Percentiles rank a stretch among this genome's conserved stretches.
Evolutionary conservation across 2,113 vertebrate genomes (phyloP).

Genomic region (Apus apus): DNA sequence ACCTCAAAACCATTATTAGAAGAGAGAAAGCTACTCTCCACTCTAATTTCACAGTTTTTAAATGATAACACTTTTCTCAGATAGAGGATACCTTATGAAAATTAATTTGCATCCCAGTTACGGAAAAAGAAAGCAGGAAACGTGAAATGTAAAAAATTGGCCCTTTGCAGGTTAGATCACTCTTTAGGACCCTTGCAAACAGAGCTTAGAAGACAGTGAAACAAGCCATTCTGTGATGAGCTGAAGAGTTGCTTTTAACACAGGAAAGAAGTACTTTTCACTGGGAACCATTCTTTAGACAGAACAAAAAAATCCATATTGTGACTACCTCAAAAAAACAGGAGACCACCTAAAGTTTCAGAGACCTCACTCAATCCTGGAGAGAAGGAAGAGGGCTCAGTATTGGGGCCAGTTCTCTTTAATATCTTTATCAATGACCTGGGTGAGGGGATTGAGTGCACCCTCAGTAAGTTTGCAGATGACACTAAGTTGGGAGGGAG

Average conservation of each 20-base stretch:
- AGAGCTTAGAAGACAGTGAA: neutral
- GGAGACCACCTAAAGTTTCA: neutral
- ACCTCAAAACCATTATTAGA: neutral
- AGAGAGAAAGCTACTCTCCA: neutral
- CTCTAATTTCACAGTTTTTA: neutral
- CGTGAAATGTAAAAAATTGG: neutral
- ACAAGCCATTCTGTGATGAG: neutral
- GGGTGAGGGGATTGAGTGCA: no score
- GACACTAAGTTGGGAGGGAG: no score
- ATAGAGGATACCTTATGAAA: neutral
- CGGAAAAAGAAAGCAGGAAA: neutral
- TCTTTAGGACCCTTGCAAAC: neutral
- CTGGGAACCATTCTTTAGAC: neutral
- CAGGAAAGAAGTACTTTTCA: neutral
- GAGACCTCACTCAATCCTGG: neutral
- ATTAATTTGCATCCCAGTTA: neutral
- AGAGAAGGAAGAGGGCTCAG: neutral
- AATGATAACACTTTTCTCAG: neutral
- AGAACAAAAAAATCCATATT: neutral
- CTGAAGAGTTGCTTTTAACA: neutral
- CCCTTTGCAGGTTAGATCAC: neutral
- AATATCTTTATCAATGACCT: no score
- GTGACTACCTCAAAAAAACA: neutral
- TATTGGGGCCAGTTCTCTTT: no score
- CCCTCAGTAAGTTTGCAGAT: no score